phyloP scores from a whole-genome alignment of 2,113 vertebrate species.

The Dendrocopos noguchii region DNA sequence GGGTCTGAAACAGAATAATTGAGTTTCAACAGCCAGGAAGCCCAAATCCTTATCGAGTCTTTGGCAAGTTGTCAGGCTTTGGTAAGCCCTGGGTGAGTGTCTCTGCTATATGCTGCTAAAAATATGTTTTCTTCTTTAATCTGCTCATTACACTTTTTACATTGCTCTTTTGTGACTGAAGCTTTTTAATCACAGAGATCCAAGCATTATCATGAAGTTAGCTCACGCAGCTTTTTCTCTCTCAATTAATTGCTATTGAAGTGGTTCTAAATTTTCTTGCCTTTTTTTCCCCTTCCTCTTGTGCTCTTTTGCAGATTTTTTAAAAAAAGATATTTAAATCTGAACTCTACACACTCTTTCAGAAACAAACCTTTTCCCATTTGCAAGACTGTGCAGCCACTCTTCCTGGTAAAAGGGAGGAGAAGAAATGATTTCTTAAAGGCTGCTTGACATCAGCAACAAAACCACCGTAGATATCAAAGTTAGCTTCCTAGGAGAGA shows the following conservation, averaged over 20 bases:
- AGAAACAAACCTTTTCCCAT: not conserved
- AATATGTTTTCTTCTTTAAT: not conserved
- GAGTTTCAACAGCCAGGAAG: not conserved
- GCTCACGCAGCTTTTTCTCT: not conserved
- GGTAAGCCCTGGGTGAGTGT: not conserved
- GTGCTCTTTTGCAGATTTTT: not conserved
- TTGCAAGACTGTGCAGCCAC: not conserved
- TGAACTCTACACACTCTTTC: not conserved
- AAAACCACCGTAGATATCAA: not conserved
- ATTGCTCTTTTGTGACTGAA: not conserved
- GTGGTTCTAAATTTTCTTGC: not conserved
- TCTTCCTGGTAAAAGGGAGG: not conserved
- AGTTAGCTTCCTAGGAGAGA: not conserved
- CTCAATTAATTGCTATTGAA: not conserved
- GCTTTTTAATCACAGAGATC: not conserved
- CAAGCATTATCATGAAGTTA: not conserved
- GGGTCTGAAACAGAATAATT: not conserved
- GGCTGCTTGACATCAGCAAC: not conserved
- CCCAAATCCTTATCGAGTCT: not conserved
- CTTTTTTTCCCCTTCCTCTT: not conserved
- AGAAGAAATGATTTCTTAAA: not conserved
- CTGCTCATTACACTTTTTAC: not conserved
- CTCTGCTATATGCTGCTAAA: not conserved
- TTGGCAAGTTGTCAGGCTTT: not conserved
- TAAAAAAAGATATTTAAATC: not conserved